A percentile compares a stretch with the other conserved stretches of the same genome.
phyloP scores from a whole-genome alignment of 1,140 invertebrate species.

The Scaptodrosophila lebanonensis region DNA sequence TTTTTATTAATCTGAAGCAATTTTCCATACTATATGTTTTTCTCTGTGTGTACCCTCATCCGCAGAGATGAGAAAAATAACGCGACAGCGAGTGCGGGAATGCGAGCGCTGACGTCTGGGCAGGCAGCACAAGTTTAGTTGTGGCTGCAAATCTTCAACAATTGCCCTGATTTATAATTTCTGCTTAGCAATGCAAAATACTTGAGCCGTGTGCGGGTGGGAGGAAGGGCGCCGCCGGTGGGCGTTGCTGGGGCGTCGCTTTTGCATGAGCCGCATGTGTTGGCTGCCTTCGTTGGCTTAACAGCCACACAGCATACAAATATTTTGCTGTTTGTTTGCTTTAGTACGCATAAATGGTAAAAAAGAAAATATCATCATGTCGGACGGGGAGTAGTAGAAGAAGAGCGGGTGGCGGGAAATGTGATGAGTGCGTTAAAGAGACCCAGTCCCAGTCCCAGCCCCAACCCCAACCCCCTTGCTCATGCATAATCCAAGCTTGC shows the following conservation, averaged over 20 bases:
- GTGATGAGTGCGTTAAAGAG: slow-evolving; percentile 69
- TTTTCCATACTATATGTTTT: no score
- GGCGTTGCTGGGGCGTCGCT: slow-evolving; percentile 18
- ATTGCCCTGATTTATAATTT: slow-evolving; percentile 75
- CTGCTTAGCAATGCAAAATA: slow-evolving; percentile 75
- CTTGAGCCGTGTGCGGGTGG: slow-evolving; percentile 52
- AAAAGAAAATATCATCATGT: neutral
- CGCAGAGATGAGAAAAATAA: no score
- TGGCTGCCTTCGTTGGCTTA: slow-evolving; percentile 28
- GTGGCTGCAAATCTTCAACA: slow-evolving; percentile 75
- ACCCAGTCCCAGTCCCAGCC: neutral
- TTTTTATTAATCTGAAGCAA: no score
- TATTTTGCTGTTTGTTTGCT: slow-evolving; percentile 74
- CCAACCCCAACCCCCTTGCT: slow-evolving; percentile 1
- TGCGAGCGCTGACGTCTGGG: neutral
- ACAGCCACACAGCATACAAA: slow-evolving; percentile 57
- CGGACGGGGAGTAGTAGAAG: neutral
- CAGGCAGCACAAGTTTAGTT: slow-evolving; percentile 62
- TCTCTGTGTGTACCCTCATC: no score
- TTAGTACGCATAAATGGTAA: slow-evolving; percentile 64
- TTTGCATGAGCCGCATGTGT: slow-evolving; percentile 60
- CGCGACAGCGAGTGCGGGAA: no score
- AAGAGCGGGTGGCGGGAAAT: slow-evolving; percentile 31
- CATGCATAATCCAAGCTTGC: slow-evolving; percentile 63
- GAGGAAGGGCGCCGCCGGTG: slow-evolving; percentile 2